Evolutionary conservation across 2,888 invertebrate species (phyloP), one percentile per base, ranked within the genome.

Genomic region (Geophilus truncorum): DNA sequence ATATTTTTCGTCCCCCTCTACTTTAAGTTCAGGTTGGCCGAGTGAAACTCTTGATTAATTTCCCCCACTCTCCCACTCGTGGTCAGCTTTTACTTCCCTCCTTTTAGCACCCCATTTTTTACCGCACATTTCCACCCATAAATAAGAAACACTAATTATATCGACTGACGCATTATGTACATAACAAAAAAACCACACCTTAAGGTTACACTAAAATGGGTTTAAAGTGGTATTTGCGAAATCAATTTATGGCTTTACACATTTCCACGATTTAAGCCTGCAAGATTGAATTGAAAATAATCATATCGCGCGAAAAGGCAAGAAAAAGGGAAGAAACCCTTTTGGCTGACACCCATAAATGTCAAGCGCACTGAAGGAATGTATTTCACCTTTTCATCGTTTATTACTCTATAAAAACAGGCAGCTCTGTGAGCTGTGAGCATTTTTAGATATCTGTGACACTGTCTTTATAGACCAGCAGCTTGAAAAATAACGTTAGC

Each of bases 381-480:
- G 15, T 70, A 70, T 70, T 70, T 70, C 70, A 70, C 70, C 70
- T 70, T 51, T 45, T 70, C 70, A 70, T 70, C 70, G 70, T 70
- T 70, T 70, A 70, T 70, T 70, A 70, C 70, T 70, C 70, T 70
- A 70, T 70, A 70, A 70, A 70, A 70, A 70, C 70, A 70, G 70
- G 70, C 70, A 70, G 70, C 25, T 70, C 70, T 70, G 70, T 25
- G 25, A 70, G 70, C 25, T 70, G 70, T 70, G 70, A 70, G 28
- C 70, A 70, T 70, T 70, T 70, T 70, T 28, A 70, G 70, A 70
- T 70, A 70, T 23, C 70, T 70, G 70, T 6, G 25, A 25, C 25
- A 70, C 23, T 28, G 70, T n/a, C 15, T 70, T 70, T 70, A 25
- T 70, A 70, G 70, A 25, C 70, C 28, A 70, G 28, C 70, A 70